Evolutionary conservation across 2,888 invertebrate species (phyloP), one percentile per base, ranked within the genome.

Genomic region (Hirtodrosophila trivittata): DNA sequence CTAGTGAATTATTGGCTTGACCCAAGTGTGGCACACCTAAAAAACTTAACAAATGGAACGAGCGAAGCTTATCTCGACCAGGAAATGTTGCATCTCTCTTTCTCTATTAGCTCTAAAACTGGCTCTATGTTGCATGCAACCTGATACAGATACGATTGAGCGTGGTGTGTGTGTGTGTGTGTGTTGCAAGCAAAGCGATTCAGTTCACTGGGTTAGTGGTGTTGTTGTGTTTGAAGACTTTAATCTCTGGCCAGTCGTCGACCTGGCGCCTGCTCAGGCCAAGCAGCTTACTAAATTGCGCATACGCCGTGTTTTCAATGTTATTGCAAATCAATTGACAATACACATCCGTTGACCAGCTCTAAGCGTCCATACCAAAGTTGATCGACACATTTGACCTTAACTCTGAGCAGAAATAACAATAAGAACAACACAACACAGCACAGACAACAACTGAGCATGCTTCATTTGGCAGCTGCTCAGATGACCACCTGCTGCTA

Each of bases 1-100:
- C 18, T 21, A 21, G 18, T 21, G 18, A 21, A 21, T 39, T 46
- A 50, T 43, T 50, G 55, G 35, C 51, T 54, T 71, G 71, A 66
- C 80, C 80, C 60, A 33, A 18, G 7, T 13, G 25, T 54, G 55
- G 70, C 73, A 75, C 67, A 59, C 66, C 75, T 51, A 42, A 58
- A 37, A 39, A 52, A 65, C 13, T 30, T 35, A 54, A 47, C 42
- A 37, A 66, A 65, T 51, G 50, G 62, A 55, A n/a, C 33, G 13
- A 30, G 64, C 37, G 47, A 64, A 37, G 55, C 75, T 87, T 87
- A 88, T 88, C 88, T 77, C 38, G 50, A 84, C 87, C 87, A 87
- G 88, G 88, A 88, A 88, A 69, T 58, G 73, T 57, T 69, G 64
- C 69, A 84, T 70, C 69, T 51, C 14, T 13, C 18, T 12, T 41